A percentile compares a stretch with the other conserved stretches of the same genome.
Evolutionary conservation across 53 echinoderm and acorn worm genomes (phyloP).

Genomic region (Paracentrotus lividus): DNA sequence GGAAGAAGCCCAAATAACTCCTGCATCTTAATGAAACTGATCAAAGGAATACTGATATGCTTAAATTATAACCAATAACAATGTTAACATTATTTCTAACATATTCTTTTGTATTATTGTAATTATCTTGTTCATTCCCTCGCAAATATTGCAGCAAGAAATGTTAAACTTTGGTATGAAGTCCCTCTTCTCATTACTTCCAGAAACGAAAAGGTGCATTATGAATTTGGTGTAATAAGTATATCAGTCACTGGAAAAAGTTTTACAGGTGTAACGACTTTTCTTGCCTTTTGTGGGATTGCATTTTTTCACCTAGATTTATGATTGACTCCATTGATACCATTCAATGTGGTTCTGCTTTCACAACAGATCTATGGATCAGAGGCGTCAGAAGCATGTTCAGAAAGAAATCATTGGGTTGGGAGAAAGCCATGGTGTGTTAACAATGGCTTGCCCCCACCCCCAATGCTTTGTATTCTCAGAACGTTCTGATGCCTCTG

Average conservation of each 20-base stretch:
- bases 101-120: background rate
- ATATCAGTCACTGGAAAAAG: background rate
- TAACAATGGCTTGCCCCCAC: too few species aligned
- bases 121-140: background rate
- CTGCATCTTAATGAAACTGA: background rate
- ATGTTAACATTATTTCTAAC: too few species aligned
- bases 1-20: background rate
- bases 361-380: too few species aligned
- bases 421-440: too few species aligned
- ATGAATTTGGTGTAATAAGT: too few species aligned
- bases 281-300: background rate
- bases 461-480: too few species aligned
- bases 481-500: too few species aligned
- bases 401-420: too few species aligned
- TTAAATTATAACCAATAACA: background rate
- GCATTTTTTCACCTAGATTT: too few species aligned
- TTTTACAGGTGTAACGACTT: background rate
- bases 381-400: too few species aligned
- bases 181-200: background rate
- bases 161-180: background rate
- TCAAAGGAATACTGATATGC: background rate
- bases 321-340: too few species aligned
- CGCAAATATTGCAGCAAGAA: background rate
- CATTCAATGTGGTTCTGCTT: too few species aligned
- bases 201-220: background rate